phyloP scores from a whole-genome alignment of 2,888 invertebrate species.

The Lepeophtheirus nordmannii region DNA sequence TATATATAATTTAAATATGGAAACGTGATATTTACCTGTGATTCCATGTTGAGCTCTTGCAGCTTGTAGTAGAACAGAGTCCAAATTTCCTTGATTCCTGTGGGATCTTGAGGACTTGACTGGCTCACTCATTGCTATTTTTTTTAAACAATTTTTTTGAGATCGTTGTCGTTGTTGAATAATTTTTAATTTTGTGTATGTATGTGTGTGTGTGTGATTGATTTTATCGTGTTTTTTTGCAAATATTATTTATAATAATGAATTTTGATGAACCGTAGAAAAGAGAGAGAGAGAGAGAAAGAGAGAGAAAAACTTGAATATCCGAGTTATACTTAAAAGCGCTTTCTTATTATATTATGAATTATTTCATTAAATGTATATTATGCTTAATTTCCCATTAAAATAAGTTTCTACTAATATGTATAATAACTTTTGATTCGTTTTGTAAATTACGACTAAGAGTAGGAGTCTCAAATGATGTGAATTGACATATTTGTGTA shows the following conservation, averaged over 20 bases:
- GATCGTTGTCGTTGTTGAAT: not conserved
- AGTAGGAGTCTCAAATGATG: too few relatives aligned
- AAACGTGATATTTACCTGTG: not conserved
- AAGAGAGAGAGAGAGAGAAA: not conserved
- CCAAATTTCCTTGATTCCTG: not conserved
- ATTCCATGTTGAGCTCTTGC: conserved; percentile 15
- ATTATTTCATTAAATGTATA: too few relatives aligned
- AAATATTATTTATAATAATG: not conserved
- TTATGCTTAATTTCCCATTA: too few relatives aligned
- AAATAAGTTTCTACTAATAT: too few relatives aligned
- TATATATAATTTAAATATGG: too few relatives aligned
- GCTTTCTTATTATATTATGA: too few relatives aligned
- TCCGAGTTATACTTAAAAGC: not conserved
- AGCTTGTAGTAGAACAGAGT: conserved; percentile 12
- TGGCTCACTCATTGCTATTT: not conserved
- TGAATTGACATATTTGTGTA: too few relatives aligned
- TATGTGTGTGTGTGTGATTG: not conserved
- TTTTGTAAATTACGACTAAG: too few relatives aligned
- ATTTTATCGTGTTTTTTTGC: not conserved
- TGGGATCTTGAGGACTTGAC: not conserved
- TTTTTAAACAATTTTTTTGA: not conserved
- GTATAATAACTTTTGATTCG: too few relatives aligned
- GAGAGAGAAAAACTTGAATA: not conserved
- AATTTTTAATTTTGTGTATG: not conserved
- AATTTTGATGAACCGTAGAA: conserved; percentile 5